These are phyloP conservation scores for Pseudobourletiella spinata DNA, from an alignment of 1,140 invertebrate genomes.

Conservation along the genomic window DNA sequence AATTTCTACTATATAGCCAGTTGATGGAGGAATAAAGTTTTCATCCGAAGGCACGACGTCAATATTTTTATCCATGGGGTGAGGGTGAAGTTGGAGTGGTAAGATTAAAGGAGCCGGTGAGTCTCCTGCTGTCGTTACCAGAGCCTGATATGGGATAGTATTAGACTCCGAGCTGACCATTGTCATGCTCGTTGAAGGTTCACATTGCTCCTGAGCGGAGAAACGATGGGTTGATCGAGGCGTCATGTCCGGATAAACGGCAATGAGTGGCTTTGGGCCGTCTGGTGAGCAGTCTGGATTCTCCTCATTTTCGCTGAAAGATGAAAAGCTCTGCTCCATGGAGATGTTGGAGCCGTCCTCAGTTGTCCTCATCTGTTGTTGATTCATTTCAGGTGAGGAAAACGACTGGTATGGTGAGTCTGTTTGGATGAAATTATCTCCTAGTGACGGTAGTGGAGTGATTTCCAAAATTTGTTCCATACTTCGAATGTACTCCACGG, in stretches of 20 bases:
- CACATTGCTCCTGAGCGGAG: background rate
- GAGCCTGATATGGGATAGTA: background rate
- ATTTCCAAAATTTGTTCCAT: conserved; percentile 52
- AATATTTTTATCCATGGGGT: background rate
- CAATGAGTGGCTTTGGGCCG: too few relatives aligned
- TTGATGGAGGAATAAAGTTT: background rate
- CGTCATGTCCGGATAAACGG: too few relatives aligned
- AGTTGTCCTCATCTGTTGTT: background rate
- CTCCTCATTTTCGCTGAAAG: conserved; percentile 4
- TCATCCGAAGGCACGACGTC: conserved; percentile 3
- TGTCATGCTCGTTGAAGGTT: background rate
- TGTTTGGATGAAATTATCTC: background rate
- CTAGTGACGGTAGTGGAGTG: background rate
- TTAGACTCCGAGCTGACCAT: background rate
- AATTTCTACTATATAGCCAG: background rate
- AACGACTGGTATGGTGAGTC: background rate
- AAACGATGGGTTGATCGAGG: background rate
- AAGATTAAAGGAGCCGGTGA: too few relatives aligned
- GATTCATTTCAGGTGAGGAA: background rate
- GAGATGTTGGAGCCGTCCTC: background rate
- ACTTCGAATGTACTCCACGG: conserved; percentile 82
- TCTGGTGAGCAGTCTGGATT: too few relatives aligned
- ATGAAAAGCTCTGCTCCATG: conserved; percentile 3
- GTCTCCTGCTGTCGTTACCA: too few relatives aligned
- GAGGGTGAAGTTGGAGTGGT: background rate